These are phyloP conservation scores for Phenganax marumi DNA, from an alignment of 92 coral and sea anemone genomes.

Conservation along the genomic window DNA sequence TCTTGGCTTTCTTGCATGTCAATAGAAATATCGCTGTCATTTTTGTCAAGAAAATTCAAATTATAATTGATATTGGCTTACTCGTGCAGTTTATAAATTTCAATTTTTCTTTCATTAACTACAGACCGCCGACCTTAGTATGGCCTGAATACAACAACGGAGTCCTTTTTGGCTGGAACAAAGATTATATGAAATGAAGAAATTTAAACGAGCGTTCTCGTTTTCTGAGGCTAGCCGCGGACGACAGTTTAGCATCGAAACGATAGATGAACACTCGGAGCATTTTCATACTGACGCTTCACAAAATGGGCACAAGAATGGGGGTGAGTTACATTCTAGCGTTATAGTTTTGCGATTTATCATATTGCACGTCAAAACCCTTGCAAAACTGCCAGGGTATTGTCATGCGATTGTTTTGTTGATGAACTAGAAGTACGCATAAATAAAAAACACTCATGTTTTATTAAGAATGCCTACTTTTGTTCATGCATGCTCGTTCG, in stretches of 20 bases:
- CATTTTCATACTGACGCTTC: background rate
- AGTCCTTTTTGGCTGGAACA: background rate
- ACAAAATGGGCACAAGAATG: conserved; percentile 39
- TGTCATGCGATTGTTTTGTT: too few species aligned
- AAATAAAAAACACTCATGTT: too few species aligned
- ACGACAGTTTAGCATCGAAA: conserved; percentile 32
- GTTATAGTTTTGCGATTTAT: too few species aligned
- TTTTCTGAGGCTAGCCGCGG: conserved; percentile 30
- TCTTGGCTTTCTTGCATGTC: background rate
- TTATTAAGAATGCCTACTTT: too few species aligned
- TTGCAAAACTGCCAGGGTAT: too few species aligned
- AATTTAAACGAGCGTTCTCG: conserved; percentile 41
- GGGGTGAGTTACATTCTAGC: background rate
- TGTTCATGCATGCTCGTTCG: too few species aligned
- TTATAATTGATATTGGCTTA: conserved; percentile 13
- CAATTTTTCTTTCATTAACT: background rate
- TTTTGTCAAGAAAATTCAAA: conserved; percentile 9
- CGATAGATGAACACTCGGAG: conserved; percentile 31
- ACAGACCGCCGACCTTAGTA: background rate
- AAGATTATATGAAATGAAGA: conserved; percentile 19
- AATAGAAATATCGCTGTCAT: background rate
- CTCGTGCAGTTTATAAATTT: background rate
- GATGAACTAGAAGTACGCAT: too few species aligned
- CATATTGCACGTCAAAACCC: too few species aligned
- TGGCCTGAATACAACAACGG: conserved; percentile 13